phyloP scores from a whole-genome alignment of 2,113 vertebrate genomes.

The Boleophthalmus pectinirostris region DNA sequence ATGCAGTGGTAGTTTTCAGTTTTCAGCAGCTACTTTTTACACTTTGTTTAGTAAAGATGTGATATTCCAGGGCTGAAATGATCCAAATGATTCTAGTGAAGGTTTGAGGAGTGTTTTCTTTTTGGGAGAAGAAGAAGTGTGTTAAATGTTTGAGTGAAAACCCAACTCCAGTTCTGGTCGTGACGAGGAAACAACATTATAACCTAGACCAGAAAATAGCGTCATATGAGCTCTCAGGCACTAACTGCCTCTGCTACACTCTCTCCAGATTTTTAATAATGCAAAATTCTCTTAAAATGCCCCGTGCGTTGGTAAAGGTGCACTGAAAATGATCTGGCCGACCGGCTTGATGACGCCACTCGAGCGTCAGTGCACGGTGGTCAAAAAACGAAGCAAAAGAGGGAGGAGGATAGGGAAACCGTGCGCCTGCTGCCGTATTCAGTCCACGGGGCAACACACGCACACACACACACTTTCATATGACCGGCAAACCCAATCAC shows the following conservation, averaged over 20 bases:
- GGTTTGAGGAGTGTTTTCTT: too few species aligned
- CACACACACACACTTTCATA: neutral
- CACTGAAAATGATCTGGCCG: neutral
- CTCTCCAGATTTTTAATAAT: neutral
- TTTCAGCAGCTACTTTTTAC: too few species aligned
- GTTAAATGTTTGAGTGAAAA: too few species aligned
- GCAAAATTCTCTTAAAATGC: neutral
- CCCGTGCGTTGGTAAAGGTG: neutral
- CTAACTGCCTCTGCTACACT: neutral
- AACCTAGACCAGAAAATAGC: too few species aligned
- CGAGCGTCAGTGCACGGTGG: conserved; percentile 25
- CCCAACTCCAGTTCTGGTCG: too few species aligned
- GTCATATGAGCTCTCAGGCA: too few species aligned
- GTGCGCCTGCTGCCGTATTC: conserved; percentile 26
- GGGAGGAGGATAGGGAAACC: conserved; percentile 11
- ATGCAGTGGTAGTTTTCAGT: too few species aligned
- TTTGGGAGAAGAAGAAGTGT: too few species aligned
- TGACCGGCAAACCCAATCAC: conserved; percentile 42
- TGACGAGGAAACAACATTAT: too few species aligned
- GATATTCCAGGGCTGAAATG: too few species aligned
- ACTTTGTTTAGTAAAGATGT: too few species aligned
- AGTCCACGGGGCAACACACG: neutral
- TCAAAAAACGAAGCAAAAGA: conserved; percentile 36
- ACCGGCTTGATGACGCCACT: conserved; percentile 34
- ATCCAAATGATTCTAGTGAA: too few species aligned